phyloP scores from a whole-genome alignment of 1,140 invertebrate genomes.

The Drosophila tsacasi region DNA sequence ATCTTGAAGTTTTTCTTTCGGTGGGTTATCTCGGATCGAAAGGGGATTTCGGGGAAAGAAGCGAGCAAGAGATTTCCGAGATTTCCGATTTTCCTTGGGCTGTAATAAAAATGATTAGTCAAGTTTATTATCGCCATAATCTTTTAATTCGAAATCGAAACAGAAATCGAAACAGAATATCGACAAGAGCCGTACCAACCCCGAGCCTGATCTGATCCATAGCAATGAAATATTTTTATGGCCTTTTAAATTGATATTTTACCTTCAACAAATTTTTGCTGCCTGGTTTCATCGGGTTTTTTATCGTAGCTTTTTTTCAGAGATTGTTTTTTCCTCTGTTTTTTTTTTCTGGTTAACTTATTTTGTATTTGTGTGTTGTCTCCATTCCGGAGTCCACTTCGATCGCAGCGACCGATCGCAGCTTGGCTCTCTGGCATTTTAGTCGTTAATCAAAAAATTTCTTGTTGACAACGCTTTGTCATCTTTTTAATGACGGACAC shows the following conservation, averaged over 20 bases:
- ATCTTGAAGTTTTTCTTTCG: conserved; percentile 44
- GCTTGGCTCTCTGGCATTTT: conserved; percentile 54
- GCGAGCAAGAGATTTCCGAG: conserved; percentile 19
- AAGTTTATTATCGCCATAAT: conserved; percentile 83
- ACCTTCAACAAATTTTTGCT: conserved; percentile 73
- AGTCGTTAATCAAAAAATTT: conserved; percentile 81
- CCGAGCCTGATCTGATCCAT: conserved; percentile 39
- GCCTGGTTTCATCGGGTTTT: conserved; percentile 43
- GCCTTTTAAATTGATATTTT: conserved; percentile 79
- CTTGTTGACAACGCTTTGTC: conserved; percentile 77
- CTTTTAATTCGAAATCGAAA: conserved; percentile 83
- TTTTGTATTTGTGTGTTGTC: conserved; percentile 41
- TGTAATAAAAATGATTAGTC: conserved; percentile 84
- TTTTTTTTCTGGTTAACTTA: conserved; percentile 49
- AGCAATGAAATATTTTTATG: conserved; percentile 77
- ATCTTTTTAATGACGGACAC: conserved; percentile 76
- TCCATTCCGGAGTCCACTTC: conserved; percentile 27
- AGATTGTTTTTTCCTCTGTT: conserved; percentile 15
- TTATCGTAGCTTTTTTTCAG: conserved; percentile 41
- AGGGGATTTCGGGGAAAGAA: conserved; percentile 55
- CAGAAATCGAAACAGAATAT: conserved; percentile 76
- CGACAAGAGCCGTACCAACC: conserved; percentile 41
- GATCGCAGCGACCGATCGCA: conserved; percentile 27
- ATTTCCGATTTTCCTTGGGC: conserved; percentile 45
- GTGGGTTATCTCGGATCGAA: conserved; percentile 53